phyloP scores from a whole-genome alignment of 2,797 vertebrate species.

The Allobates femoralis region DNA sequence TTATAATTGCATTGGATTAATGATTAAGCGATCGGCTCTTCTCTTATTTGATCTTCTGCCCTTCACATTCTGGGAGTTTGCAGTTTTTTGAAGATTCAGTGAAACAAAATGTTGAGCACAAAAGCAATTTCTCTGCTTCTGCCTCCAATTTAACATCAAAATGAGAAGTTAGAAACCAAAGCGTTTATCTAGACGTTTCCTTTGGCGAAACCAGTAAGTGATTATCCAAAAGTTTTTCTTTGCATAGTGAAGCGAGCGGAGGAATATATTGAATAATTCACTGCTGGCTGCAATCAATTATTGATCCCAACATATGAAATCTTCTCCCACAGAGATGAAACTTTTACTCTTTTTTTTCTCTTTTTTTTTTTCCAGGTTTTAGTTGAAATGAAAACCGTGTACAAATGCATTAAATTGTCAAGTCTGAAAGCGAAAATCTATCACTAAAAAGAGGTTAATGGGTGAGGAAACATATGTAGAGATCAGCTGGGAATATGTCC shows the following conservation, averaged over 20 bases:
- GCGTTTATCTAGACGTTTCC: slow-evolving; percentile 23
- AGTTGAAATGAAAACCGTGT: slow-evolving; percentile 25
- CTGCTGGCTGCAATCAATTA: slow-evolving; percentile 49
- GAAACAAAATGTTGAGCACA: not conserved
- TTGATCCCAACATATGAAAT: slow-evolving; percentile 40
- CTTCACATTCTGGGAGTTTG: too few relatives aligned
- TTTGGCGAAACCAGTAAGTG: slow-evolving; percentile 45
- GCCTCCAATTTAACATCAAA: slow-evolving; percentile 16
- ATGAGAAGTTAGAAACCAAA: slow-evolving; percentile 23
- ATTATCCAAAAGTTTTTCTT: slow-evolving; percentile 38
- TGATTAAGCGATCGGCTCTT: too few relatives aligned
- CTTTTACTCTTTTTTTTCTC: not conserved
- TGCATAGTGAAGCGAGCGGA: slow-evolving; percentile 38
- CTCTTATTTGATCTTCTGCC: too few relatives aligned
- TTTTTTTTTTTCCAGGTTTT: not conserved
- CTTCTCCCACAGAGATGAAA: not conserved
- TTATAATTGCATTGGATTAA: too few relatives aligned
- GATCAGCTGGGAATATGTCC: not conserved
- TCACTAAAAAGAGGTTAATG: slow-evolving; percentile 25
- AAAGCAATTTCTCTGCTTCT: not conserved
- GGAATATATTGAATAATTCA: slow-evolving; percentile 53
- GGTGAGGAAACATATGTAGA: not conserved
- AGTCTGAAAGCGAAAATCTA: not conserved
- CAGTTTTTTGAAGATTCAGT: too few relatives aligned
- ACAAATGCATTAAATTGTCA: slow-evolving; percentile 28